phyloP scores from a whole-genome alignment of 2,888 invertebrate genomes.

The Andrena marginata region DNA sequence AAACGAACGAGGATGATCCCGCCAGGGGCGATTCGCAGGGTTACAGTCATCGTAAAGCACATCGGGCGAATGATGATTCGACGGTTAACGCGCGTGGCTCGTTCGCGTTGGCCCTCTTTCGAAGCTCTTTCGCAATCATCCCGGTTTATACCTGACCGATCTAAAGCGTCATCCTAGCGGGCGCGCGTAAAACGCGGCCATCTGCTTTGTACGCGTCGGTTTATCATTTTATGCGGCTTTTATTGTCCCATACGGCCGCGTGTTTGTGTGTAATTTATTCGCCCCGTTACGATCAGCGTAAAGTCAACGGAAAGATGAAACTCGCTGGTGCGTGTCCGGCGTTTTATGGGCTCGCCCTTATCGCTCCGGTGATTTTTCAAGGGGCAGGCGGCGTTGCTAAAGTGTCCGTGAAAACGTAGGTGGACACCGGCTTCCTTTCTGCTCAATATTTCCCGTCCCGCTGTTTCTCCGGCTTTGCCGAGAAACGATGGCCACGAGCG shows the following conservation, averaged over 20 bases:
- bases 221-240: constrained; percentile 33
- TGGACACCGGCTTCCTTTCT: background rate
- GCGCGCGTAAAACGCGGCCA: constrained; percentile 3
- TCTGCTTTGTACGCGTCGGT: background rate
- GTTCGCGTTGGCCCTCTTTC: background rate
- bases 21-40: background rate
- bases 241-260: constrained; percentile 13
- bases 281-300: constrained; percentile 8
- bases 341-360: background rate
- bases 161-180: background rate
- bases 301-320: background rate
- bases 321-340: background rate
- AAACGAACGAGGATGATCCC: background rate
- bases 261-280: constrained; percentile 20
- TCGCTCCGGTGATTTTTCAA: background rate
- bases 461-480: background rate
- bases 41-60: constrained; percentile 32
- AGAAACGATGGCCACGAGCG: background rate
- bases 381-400: background rate
- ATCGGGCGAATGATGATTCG: constrained; percentile 27
- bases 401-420: background rate
- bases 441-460: background rate
- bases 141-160: constrained; percentile 14
- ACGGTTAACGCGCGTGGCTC: constrained; percentile 1
- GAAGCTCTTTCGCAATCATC: constrained; percentile 6